Base-by-base conservation (phyloP, 2,113 vertebrate genomes). In the Thunnus maccoyii region DNA sequence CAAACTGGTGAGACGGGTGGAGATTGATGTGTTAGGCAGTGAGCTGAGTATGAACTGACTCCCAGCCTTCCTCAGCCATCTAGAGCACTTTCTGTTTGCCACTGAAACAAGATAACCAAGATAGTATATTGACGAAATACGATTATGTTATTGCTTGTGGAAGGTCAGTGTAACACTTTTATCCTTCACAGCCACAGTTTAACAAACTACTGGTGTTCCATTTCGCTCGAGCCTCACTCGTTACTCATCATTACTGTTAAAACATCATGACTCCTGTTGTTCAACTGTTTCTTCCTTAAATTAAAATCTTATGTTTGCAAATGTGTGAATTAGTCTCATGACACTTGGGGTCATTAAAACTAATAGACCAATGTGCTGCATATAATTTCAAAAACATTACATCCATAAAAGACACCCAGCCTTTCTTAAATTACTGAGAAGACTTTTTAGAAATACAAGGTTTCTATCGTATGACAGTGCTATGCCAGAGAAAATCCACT, bases 1-100 rank as follows among this genome's bases (percentile, higher is more conserved):
- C 68, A 36, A 75, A 90, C 93, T 61, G 86, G 90, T 82, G 68
- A 18, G 11, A 78, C 86, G 15, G 80, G 75, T 54, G 4, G 56
- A 12, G 47, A 78, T 0, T 63, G 61, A 76, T 84, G 66, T 66
- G 46, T 77, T 65, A 15, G 48, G 52, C 25, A 17, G 30, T 78
- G 78, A 88, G 64, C 73, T 87, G 62, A 83, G 22, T 30, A 66
- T 56, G 48, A 62, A 9, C 27, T 44, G 46, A 44, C 76, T 63
- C 20, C 5, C 11, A 22, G 52, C 2, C 60, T 47, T 66, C 52
- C 44, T 65, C 48, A 5, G 30, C 52, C 57, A 76, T 41, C 20
- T 63, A 13, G 3, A 67, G 47, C 36, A 62, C 27, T 51, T 18
- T 15, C 27, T 51, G 15, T 15, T 10, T 46, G 22, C 7, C 64